Evolutionary conservation across 2,888 invertebrate genomes (phyloP).

Genomic region (Epinotia nisella): DNA sequence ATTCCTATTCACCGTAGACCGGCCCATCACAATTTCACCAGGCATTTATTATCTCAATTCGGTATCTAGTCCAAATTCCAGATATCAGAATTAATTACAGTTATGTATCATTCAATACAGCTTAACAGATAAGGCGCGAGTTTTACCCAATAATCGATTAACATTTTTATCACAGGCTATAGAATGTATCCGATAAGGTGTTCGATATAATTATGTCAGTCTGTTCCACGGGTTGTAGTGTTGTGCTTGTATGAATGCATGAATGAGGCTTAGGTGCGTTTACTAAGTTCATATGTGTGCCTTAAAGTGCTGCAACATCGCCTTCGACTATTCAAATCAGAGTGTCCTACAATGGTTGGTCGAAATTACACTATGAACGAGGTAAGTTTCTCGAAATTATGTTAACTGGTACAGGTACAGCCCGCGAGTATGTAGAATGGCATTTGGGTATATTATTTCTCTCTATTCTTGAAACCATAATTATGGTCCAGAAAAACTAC

Average conservation of each 20-base stretch:
- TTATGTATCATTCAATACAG: slow-evolving; percentile 12
- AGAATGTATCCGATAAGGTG: slow-evolving; percentile 15
- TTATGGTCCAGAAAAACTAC: too few species aligned
- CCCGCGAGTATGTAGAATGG: too few species aligned
- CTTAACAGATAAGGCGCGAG: slow-evolving; percentile 20
- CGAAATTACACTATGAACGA: slow-evolving; percentile 68
- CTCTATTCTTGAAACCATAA: too few species aligned
- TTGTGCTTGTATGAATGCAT: slow-evolving; percentile 4
- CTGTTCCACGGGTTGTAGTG: not conserved
- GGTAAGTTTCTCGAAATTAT: slow-evolving; percentile 53
- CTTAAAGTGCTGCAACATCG: slow-evolving; percentile 43
- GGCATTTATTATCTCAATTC: not conserved
- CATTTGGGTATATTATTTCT: too few species aligned
- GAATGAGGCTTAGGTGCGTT: not conserved
- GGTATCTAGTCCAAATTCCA: not conserved
- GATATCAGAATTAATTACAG: slow-evolving; percentile 26
- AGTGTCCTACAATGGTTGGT: slow-evolving; percentile 64
- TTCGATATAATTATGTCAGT: slow-evolving; percentile 7
- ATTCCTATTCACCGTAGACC: not conserved
- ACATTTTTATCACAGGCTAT: slow-evolving; percentile 17
- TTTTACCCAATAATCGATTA: slow-evolving; percentile 30
- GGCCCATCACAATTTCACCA: not conserved
- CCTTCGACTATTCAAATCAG: slow-evolving; percentile 54
- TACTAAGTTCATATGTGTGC: slow-evolving; percentile 53
- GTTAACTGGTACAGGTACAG: not conserved